Evolutionary conservation across 2,797 vertebrate genomes (phyloP).

Genomic region (Cossypha polioptera): DNA sequence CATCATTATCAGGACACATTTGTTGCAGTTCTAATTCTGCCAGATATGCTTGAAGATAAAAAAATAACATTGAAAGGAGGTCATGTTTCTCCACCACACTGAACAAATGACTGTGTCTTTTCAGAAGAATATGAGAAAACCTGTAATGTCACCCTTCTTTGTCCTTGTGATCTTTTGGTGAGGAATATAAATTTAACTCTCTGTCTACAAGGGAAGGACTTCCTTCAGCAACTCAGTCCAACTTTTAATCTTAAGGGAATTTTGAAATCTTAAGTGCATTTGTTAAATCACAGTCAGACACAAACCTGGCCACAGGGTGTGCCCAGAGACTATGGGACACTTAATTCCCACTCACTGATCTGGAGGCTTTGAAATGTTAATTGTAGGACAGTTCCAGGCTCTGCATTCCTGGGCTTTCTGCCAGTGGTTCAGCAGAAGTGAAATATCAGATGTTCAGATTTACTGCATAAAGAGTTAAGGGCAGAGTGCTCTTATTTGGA

Average conservation of each 20-base stretch:
- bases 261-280: not conserved
- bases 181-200: not conserved
- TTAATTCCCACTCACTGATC: not conserved
- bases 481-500: not conserved
- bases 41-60: not conserved
- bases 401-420: not conserved
- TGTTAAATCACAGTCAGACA: not conserved
- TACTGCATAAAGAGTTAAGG: not conserved
- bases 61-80: not conserved
- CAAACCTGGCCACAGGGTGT: not conserved
- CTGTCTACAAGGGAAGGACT: not conserved
- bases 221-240: not conserved
- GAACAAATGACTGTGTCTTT: not conserved
- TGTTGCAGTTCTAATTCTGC: not conserved
- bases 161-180: not conserved
- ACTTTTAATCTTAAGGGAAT: not conserved
- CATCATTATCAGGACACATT: constrained; percentile 41
- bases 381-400: not conserved
- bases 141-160: not conserved
- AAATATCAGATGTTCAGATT: not conserved
- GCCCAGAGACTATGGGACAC: not conserved
- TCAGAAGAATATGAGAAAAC: not conserved
- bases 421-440: not conserved
- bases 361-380: not conserved
- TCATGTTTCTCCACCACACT: not conserved